phyloP scores from a whole-genome alignment of 2,888 invertebrate genomes.

The Sinopyrophorus schimmeli region DNA sequence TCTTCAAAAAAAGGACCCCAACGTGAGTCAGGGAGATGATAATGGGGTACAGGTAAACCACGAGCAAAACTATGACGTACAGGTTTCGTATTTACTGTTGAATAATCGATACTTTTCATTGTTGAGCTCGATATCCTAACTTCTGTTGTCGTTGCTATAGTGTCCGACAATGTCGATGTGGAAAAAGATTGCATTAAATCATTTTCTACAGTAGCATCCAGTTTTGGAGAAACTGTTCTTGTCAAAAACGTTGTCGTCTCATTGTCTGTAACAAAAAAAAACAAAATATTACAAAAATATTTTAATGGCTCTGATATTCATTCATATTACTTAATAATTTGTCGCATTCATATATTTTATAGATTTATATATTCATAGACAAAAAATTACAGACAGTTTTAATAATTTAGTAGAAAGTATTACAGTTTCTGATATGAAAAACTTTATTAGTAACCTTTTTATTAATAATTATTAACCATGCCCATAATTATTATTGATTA shows the following conservation, averaged over 20 bases:
- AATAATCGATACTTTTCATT: slow-evolving; percentile 12
- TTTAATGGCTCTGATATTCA: too few species aligned
- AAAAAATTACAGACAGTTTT: too few species aligned
- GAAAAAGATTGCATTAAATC: slow-evolving; percentile 27
- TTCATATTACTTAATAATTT: too few species aligned
- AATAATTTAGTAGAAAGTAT: too few species aligned
- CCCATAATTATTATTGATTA: too few species aligned
- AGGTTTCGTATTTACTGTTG: slow-evolving; percentile 35
- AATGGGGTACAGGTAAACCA: slow-evolving; percentile 46
- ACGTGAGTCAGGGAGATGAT: slow-evolving; percentile 55
- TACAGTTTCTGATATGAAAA: too few species aligned
- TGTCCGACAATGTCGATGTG: slow-evolving; percentile 12
- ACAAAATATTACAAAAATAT: slow-evolving; percentile 17
- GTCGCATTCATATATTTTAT: too few species aligned
- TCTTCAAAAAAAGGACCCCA: slow-evolving; percentile 71
- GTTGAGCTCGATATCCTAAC: slow-evolving; percentile 26
- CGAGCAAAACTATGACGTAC: slow-evolving; percentile 45
- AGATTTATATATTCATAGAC: too few species aligned
- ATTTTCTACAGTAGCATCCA: slow-evolving; percentile 24
- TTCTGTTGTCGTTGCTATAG: slow-evolving; percentile 22
- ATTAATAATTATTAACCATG: too few species aligned
- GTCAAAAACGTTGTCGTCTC: slow-evolving; percentile 36
- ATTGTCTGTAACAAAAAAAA: slow-evolving; percentile 38
- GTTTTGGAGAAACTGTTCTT: slow-evolving; percentile 30
- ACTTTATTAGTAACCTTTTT: too few species aligned